A percentile compares a stretch with the other conserved stretches of the same genome.
phyloP scores from a whole-genome alignment of 2,888 invertebrate species.

The Latrodectus elegans region DNA sequence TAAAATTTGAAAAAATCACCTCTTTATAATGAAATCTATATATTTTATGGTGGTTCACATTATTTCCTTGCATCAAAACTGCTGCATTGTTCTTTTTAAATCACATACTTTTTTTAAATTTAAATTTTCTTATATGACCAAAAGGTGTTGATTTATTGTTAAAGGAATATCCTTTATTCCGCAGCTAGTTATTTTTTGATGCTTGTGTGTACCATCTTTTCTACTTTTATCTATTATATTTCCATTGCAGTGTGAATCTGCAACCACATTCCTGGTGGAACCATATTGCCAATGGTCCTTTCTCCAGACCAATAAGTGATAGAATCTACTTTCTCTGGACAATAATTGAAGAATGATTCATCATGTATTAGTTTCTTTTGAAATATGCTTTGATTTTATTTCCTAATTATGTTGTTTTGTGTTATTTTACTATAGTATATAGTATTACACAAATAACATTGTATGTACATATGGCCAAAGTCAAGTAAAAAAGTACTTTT shows the following conservation, averaged over 20 bases:
- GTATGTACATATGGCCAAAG: background rate
- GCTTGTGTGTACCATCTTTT: background rate
- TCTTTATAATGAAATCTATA: no score
- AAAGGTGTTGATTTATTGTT: no score
- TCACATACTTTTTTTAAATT: no score
- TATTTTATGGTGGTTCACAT: no score
- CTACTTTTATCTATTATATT: conserved; percentile 32
- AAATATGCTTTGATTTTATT: background rate
- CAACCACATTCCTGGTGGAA: conserved; percentile 19
- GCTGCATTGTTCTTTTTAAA: no score
- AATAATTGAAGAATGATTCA: conserved; percentile 39
- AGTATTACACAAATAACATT: background rate
- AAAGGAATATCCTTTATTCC: no score
- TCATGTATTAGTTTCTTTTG: conserved; percentile 30
- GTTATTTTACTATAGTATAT: background rate
- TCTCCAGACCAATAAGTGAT: conserved; percentile 32
- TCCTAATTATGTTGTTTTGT: background rate
- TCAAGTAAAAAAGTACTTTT: no score
- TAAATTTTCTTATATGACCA: no score
- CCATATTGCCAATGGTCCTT: conserved; percentile 34
- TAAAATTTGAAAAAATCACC: no score
- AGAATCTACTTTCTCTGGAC: conserved; percentile 25
- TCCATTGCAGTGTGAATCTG: conserved; percentile 57
- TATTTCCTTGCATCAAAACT: no score
- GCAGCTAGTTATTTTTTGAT: no score